A percentile compares a stretch with the other conserved stretches of the same genome.
Conservation (phyloP, 2,888 invertebrate genomes). For the Erebia epiphron region DNA sequence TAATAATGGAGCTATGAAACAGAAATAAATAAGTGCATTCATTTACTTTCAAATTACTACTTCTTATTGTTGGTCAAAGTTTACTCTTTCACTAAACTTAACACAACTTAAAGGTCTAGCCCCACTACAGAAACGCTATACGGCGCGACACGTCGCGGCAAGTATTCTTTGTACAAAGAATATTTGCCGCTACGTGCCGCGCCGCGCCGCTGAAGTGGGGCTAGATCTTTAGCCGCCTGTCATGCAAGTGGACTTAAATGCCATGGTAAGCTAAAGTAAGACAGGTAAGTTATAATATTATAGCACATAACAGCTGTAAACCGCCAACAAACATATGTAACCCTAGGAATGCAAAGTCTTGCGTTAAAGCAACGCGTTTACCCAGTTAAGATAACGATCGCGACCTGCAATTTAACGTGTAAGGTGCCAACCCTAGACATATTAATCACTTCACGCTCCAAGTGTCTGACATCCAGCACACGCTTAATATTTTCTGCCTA, state of each 20-base stretch:
- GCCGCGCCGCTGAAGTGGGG: too few relatives aligned
- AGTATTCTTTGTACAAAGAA: too few relatives aligned
- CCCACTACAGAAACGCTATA: too few relatives aligned
- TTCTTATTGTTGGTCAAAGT: too few relatives aligned
- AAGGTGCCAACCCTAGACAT: conserved; percentile 38
- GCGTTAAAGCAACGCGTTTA: conserved; percentile 8
- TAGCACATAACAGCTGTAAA: neutral
- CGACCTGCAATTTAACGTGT: conserved; percentile 16
- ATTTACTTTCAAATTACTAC: too few relatives aligned
- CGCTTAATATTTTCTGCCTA: conserved; percentile 33
- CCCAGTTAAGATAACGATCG: conserved; percentile 14
- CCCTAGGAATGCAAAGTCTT: conserved; percentile 16
- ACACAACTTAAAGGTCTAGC: too few relatives aligned
- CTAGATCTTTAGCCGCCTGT: neutral
- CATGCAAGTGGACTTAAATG: neutral
- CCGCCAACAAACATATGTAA: neutral
- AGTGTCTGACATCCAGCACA: conserved; percentile 39
- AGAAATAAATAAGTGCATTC: too few relatives aligned
- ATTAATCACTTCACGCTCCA: conserved; percentile 44
- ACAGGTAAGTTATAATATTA: too few relatives aligned
- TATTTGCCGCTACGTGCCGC: too few relatives aligned
- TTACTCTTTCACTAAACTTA: too few relatives aligned
- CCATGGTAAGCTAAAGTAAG: neutral
- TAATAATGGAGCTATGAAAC: too few relatives aligned
- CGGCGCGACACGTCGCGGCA: too few relatives aligned